Base-by-base conservation (phyloP, 2,797 vertebrate species). In the Hirundo rustica region DNA sequence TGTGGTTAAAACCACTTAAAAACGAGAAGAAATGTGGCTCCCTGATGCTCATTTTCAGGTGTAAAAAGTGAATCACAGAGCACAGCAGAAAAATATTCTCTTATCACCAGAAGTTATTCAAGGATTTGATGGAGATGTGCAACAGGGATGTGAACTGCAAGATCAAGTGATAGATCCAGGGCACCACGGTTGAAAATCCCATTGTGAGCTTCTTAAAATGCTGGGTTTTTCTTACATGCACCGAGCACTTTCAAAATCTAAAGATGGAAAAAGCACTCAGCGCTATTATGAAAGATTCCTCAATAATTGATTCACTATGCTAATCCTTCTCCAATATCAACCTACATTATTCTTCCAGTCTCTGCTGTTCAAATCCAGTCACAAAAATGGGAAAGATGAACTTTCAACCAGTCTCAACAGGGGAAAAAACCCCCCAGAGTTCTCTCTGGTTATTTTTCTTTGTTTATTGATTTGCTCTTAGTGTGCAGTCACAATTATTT, bases 231-330 rank as follows among this genome's bases (percentile, higher is more conserved):
- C 68, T 89, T 66, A 78, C 40, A 29, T 62, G 15, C 53, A 42
- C 38, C 18, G 53, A 80, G 44, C 18, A 65, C 50, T 91, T 83
- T 42, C 0, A 3, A 77, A 86, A 73, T 38, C 27, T 72, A 67
- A 89, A 51, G 50, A 83, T 45, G 72, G 86, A 50, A 74, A 93
- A 91, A 88, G 16, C 72, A 80, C 38, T 89, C 44, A 22, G 38
- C 71, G 13, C 29, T 67, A 22, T 77, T 89, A 88, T 47, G 66
- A 92, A 80, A 83, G 53, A 50, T 67, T 68, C 32, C 70, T 93
- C 73, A 93, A 88, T 92, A 93, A 93, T 87, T 88, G 75, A 94
- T 94, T 92, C 68, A 44, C 81, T 78, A 71, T 62, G 72, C 9
- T 91, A 89, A 89, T 55, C 18, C 44, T 34, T 76, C 65, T 65